phyloP scores from a whole-genome alignment of 1,140 invertebrate species.

The Hestina assimilis region DNA sequence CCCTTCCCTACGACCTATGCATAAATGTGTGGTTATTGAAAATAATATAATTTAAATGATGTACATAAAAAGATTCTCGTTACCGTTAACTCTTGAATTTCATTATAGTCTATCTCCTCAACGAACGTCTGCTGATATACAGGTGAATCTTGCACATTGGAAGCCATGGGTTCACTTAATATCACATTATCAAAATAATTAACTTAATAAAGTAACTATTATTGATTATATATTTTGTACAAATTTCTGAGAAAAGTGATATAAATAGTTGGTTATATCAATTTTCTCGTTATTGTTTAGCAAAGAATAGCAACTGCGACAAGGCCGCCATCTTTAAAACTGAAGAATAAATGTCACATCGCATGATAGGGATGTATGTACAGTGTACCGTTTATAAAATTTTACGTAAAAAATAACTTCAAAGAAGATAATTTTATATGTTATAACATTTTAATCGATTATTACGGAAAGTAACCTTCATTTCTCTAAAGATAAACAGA shows the following conservation, averaged over 20 bases:
- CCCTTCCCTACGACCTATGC: conserved; percentile 93
- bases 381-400: background rate
- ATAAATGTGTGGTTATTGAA: conserved; percentile 24
- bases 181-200: conserved; percentile 75
- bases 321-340: conserved; percentile 76
- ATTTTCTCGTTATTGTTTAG: conserved; percentile 74
- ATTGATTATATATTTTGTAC: conserved; percentile 37
- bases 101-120: conserved; percentile 77
- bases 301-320: conserved; percentile 75
- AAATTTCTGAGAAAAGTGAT: conserved; percentile 50
- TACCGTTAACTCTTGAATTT: conserved; percentile 76
- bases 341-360: conserved; percentile 59
- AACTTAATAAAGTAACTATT: conserved; percentile 35
- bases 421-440: background rate
- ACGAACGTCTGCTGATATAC: conserved; percentile 72
- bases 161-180: conserved; percentile 74
- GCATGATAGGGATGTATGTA: conserved; percentile 10
- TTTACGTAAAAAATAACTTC: background rate
- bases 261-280: conserved; percentile 65
- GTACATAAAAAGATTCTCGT: conserved; percentile 29
- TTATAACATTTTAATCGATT: background rate
- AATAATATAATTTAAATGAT: background rate
- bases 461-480: background rate
- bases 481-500: too few relatives aligned
- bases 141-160: conserved; percentile 71